Evolutionary conservation across 2,888 invertebrate species (phyloP).

Genomic region (Phania funesta): DNA sequence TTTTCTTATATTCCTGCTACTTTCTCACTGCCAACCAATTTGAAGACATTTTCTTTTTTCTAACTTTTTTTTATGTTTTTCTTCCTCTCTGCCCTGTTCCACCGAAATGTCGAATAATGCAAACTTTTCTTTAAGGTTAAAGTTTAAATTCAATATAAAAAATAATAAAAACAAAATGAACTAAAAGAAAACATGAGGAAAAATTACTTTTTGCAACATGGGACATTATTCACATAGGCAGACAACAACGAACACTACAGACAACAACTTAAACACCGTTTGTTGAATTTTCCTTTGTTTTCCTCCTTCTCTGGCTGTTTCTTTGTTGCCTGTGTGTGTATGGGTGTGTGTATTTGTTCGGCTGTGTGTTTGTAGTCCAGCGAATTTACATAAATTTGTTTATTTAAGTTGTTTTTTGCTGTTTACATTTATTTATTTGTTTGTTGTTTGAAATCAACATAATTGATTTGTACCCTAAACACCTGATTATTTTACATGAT

Average conservation of each 20-base stretch:
- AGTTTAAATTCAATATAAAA: constrained; percentile 59
- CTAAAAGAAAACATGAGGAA: background rate
- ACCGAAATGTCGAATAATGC: constrained; percentile 42
- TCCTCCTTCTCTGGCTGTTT: background rate
- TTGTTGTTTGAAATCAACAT: constrained; percentile 51
- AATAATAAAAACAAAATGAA: background rate
- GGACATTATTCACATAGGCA: constrained; percentile 45
- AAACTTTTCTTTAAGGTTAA: constrained; percentile 55
- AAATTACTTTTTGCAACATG: constrained; percentile 35
- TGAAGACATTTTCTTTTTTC: background rate
- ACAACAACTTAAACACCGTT: background rate
- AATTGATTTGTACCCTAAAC: constrained; percentile 66
- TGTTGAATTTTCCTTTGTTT: constrained; percentile 26
- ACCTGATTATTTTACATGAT: constrained; percentile 55
- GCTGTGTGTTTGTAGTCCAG: constrained; percentile 29
- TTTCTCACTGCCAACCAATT: constrained; percentile 53
- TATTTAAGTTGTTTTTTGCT: constrained; percentile 34
- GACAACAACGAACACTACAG: background rate
- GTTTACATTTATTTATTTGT: constrained; percentile 39
- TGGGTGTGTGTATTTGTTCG: background rate
- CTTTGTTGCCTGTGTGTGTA: background rate
- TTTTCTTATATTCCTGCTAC: constrained; percentile 2
- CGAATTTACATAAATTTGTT: constrained; percentile 63
- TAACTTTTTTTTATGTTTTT: background rate
- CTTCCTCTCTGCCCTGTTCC: background rate